Base-by-base conservation (phyloP, 2,797 vertebrate species). In the Huso huso region DNA sequence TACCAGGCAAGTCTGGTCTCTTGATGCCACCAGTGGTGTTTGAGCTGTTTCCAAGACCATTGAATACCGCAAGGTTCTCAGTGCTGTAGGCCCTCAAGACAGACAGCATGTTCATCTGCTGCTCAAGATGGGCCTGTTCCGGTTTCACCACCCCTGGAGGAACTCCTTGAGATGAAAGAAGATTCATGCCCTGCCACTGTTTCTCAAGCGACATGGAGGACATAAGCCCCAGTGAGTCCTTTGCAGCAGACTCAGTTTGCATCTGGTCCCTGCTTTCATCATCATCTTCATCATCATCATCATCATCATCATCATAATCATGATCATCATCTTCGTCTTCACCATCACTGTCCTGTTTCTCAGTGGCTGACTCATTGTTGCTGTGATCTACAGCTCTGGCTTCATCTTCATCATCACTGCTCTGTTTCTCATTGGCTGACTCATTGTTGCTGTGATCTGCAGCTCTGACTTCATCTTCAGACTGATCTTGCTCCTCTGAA, bases 61-160 rank as follows among this genome's bases (percentile, higher is more conserved):
- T 97, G 90, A 95, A 99, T 74, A 93, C 88, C 60, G 93, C 91
- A 71, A 97, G 88, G 90, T 90, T 92, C 79, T 98, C 95, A 48
- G 93, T 91, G 82, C 94, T 95, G 88, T 98, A 99, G 83, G 95
- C 95, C 89, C 96, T 89, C 76, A 99, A 92, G 82, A 97, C 96
- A 62, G 96, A 99, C 79, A 99, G 87, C 86, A 95, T 86, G 83
- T 93, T 96, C 88, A 96, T 88, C 76, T 96, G 95, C 84, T 97
- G 95, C 84, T 97, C 96, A 72, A 95, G 86, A 81, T 91, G 91
- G 78, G 78, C 83, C 82, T 93, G 93, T 72, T 98, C 95, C 0
- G 91, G 84, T 86, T 95, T 95, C 77, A 92, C 79, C 77, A 91
- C 88, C 82, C 92, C 92, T 65, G 82, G 87, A 48, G 89, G 83